Base-by-base conservation (phyloP, 1,140 invertebrate genomes). In the Atopsyche davidsoni region DNA sequence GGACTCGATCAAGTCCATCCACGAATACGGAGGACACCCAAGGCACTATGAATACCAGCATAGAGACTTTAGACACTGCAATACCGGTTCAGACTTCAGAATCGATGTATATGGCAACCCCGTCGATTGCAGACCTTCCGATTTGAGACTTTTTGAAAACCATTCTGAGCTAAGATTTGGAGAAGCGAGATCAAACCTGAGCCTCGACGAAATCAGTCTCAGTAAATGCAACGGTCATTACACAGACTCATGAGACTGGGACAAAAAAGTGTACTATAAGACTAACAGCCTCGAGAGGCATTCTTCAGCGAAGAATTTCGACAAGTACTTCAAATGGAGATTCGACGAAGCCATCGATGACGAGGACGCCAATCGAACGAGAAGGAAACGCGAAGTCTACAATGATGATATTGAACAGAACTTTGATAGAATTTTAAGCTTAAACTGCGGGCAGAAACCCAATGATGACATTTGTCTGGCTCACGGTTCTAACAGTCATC, bases 161-260 rank as follows among this genome's bases (percentile, higher is more conserved):
- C 65, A 62, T 43, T 58, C 62, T 14, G 62, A 62, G 19, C 39
- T 72, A 25, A 69, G 70, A 44, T 69, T 65, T 47, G 66, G 65
- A 6, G 65, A 70, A 6, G 70, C 70, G 18, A 62, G 72, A 39
- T 74, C 70, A 3, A 74, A 73, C 54, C 58, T 74, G 22, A 74
- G 72, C 41, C 62, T 74, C 39, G 70, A 74, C 61, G 72, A 74
- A 49, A 64, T 68, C 10, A 72, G 68, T 31, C 71, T 72, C 53
- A 71, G 61, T 56, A 73, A 72, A 57, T 74, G 70, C 60, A 74
- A 73, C 46, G 67, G 68, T 7, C 55, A 71, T 49, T 70, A 70
- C 51, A 68, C 68, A 44, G 70, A 73, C 51, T 74, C 72, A 69
- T 74, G 72, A 74, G 72, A 74, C 51, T 73, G 65, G 61, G 66